A percentile compares a stretch with the other conserved stretches of the same genome.
Evolutionary conservation across 1,140 invertebrate genomes (phyloP).

Genomic region (Lamellibrachia luymesi): DNA sequence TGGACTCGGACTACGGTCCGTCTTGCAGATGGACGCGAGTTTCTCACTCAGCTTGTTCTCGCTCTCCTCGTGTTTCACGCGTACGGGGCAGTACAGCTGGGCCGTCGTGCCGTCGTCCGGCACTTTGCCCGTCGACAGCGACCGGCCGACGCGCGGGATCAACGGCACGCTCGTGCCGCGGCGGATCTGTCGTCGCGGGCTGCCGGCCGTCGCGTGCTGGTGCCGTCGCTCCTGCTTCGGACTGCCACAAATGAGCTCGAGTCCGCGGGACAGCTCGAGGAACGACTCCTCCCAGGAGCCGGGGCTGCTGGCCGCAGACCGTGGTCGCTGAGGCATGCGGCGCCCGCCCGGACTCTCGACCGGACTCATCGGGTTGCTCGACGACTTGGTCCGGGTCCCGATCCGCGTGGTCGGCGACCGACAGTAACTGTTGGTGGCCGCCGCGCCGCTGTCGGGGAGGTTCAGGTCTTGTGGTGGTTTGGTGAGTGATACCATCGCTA

Average conservation of each 20-base stretch:
- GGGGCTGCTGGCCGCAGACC: background rate
- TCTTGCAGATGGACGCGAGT: conserved; percentile 12
- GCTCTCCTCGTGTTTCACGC: conserved; percentile 13
- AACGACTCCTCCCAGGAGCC: conserved; percentile 13
- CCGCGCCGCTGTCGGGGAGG: background rate
- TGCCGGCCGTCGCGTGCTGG: background rate
- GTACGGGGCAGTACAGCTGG: background rate
- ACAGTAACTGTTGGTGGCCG: background rate
- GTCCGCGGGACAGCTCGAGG: background rate
- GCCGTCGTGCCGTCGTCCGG: background rate
- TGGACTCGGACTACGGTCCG: background rate
- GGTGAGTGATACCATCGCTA: background rate
- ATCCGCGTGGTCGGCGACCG: background rate
- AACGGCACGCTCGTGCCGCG: background rate
- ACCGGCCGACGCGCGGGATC: background rate
- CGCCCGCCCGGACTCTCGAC: background rate
- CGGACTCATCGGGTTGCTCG: background rate
- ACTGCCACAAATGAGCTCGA: conserved; percentile 14
- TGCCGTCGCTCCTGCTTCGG: background rate
- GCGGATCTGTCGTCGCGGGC: background rate
- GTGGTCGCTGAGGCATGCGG: background rate
- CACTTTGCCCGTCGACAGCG: background rate
- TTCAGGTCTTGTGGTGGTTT: background rate
- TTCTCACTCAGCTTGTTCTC: conserved; percentile 6
- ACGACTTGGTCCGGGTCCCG: background rate